Conservation (phyloP, 2,797 vertebrate species). For the Vespertilio murinus region DNA sequence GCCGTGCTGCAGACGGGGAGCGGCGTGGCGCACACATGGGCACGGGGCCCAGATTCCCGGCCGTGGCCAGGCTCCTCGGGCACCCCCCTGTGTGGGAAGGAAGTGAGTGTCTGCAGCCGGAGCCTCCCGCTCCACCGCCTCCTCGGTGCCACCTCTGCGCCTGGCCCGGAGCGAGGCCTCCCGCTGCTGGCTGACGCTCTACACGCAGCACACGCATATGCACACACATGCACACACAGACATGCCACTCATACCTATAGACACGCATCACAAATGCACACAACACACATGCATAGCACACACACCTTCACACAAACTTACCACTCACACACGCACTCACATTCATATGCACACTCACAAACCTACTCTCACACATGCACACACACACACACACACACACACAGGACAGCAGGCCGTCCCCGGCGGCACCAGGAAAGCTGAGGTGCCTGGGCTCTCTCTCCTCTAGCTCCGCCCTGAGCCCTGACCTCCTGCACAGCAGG, state of each 20-base stretch:
- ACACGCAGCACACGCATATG: not conserved
- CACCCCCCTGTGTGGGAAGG: fast-evolving
- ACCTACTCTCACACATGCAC: too few relatives aligned
- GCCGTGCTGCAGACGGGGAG: fast-evolving
- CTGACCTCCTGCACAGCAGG: fast-evolving
- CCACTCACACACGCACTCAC: not conserved
- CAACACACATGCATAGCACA: not conserved
- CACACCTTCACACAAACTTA: not conserved
- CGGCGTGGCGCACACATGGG: fast-evolving
- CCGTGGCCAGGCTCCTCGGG: not conserved
- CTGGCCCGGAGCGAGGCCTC: fast-evolving
- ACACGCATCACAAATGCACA: too few relatives aligned
- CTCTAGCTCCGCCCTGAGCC: fast-evolving
- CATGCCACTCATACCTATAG: not conserved
- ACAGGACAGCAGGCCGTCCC: not conserved
- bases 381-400: too few relatives aligned
- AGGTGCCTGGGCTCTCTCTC: not conserved
- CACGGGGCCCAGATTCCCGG: fast-evolving
- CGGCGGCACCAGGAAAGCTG: fast-evolving
- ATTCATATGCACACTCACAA: too few relatives aligned
- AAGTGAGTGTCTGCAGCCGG: not conserved
- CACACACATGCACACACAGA: not conserved
- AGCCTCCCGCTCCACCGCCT: fast-evolving
- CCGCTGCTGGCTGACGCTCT: not conserved
- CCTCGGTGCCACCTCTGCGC: not conserved